Evolutionary conservation across 2,888 invertebrate species (phyloP).

Genomic region (Dione juno): DNA sequence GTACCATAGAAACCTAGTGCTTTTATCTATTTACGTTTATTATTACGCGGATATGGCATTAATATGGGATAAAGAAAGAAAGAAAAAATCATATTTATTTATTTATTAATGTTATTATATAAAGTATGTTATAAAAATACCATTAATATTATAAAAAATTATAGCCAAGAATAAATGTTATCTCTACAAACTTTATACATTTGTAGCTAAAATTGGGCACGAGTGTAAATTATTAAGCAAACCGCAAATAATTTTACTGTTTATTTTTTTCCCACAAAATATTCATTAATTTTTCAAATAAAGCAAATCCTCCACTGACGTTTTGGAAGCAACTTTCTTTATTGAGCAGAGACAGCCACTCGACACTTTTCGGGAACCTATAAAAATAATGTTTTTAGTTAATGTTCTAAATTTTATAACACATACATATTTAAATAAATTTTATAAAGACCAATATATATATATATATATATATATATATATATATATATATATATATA

Average conservation of each 20-base stretch:
- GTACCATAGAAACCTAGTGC: too few relatives aligned
- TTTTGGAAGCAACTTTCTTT: conserved; percentile 55
- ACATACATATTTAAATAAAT: too few relatives aligned
- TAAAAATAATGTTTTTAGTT: conserved; percentile 11
- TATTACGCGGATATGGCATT: too few relatives aligned
- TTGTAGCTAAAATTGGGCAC: neutral
- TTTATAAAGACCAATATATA: too few relatives aligned
- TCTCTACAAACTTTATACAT: neutral
- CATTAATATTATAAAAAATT: neutral
- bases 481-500: too few relatives aligned
- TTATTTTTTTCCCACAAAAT: conserved; percentile 55
- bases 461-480: too few relatives aligned
- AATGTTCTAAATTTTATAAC: too few relatives aligned
- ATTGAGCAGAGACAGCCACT: conserved; percentile 54
- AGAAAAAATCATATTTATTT: too few relatives aligned
- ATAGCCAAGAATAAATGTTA: too few relatives aligned
- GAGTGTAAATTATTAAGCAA: neutral
- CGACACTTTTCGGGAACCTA: conserved; percentile 54
- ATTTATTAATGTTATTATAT: too few relatives aligned
- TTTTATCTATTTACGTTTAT: too few relatives aligned
- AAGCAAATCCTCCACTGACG: conserved; percentile 47
- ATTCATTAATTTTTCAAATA: conserved; percentile 45
- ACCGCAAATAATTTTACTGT: neutral
- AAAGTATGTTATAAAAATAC: neutral
- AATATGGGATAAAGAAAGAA: too few relatives aligned